phyloP scores from a whole-genome alignment of 2,797 vertebrate species.

The Lates japonicus region DNA sequence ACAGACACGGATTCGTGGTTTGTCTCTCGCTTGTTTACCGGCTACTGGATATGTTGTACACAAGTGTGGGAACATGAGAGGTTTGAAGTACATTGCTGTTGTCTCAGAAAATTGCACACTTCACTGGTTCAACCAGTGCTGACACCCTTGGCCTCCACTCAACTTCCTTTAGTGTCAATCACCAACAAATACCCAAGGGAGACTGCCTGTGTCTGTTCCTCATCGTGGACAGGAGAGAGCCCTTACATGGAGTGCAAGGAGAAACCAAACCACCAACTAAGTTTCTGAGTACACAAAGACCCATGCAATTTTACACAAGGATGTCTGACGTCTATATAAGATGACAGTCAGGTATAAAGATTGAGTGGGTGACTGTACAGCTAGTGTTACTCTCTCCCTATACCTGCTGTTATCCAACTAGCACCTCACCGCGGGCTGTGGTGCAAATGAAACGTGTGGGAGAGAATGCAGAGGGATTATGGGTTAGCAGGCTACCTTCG shows the following conservation, averaged over 20 bases:
- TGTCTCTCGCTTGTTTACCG: constrained; percentile 67
- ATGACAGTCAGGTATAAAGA: constrained; percentile 26
- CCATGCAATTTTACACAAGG: constrained; percentile 34
- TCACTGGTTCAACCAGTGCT: constrained; percentile 65
- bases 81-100: constrained; percentile 72
- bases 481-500: constrained; percentile 88
- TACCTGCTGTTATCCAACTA: constrained; percentile 19
- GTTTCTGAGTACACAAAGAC: constrained; percentile 40
- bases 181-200: constrained; percentile 63
- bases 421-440: constrained; percentile 14
- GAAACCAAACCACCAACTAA: constrained; percentile 69
- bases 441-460: constrained; percentile 34
- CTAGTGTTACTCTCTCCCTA: constrained; percentile 33
- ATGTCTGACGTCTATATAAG: constrained; percentile 46
- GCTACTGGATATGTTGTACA: constrained; percentile 71
- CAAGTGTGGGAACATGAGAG: constrained; percentile 77
- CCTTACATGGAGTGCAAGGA: neutral
- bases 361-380: constrained; percentile 25
- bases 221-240: constrained; percentile 63
- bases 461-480: constrained; percentile 16
- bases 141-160: constrained; percentile 67
- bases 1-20: constrained; percentile 53
- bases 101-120: constrained; percentile 53
- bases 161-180: constrained; percentile 64
- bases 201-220: constrained; percentile 50